A percentile compares a stretch with the other conserved stretches of the same genome.
phyloP scores from a whole-genome alignment of 2,888 invertebrate genomes.

The Ommatoiulus sabulosus region DNA sequence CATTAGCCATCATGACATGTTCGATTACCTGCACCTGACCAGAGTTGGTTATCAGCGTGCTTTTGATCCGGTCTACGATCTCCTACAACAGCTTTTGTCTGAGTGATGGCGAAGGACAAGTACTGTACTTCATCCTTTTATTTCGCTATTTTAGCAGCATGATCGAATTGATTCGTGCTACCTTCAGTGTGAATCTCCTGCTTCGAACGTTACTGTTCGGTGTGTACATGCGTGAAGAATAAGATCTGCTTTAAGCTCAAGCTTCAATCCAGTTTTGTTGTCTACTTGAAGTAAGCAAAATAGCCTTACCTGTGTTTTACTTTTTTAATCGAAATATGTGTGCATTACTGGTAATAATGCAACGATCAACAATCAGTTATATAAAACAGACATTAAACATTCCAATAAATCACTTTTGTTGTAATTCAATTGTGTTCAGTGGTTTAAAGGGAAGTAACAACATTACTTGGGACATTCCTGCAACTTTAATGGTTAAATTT shows the following conservation, averaged over 20 bases:
- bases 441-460: neutral
- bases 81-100: conserved; percentile 80
- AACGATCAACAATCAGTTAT: conserved; percentile 1
- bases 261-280: conserved; percentile 5
- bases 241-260: conserved; percentile 31
- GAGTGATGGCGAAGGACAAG: conserved; percentile 68
- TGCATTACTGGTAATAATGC: conserved; percentile 9
- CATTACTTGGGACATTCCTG: no score
- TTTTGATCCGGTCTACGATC: conserved; percentile 85
- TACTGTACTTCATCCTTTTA: neutral
- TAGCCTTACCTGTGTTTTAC: neutral
- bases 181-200: conserved; percentile 14
- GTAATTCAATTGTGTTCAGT: neutral
- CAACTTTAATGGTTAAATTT: neutral
- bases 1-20: conserved; percentile 90
- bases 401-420: neutral
- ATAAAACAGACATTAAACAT: conserved; percentile 6
- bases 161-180: neutral
- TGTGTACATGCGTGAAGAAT: neutral
- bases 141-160: conserved; percentile 13
- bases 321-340: neutral
- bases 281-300: neutral
- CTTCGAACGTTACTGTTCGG: neutral
- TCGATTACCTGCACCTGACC: conserved; percentile 89
- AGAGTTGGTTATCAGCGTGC: conserved; percentile 88